Conservation (phyloP, 1,140 invertebrate species). For the Battus philenor region DNA sequence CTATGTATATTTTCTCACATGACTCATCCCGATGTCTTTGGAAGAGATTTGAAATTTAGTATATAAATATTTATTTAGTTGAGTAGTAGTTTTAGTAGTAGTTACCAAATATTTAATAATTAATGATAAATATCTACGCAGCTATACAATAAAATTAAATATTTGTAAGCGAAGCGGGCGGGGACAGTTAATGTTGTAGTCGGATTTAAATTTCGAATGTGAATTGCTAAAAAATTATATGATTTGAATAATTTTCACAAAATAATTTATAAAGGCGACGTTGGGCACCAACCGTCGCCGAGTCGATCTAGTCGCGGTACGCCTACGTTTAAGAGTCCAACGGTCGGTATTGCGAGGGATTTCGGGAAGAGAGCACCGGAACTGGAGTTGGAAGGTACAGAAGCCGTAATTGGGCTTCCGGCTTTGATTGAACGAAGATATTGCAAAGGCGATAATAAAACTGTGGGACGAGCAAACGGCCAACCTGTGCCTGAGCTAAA, state of each 20-base stretch:
- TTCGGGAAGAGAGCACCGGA: conserved; percentile 61
- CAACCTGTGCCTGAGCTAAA: conserved; percentile 13
- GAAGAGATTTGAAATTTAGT: too few species aligned
- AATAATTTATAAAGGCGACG: conserved; percentile 52
- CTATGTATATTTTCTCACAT: too few species aligned
- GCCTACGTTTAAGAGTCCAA: conserved; percentile 63
- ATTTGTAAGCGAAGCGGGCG: too few species aligned
- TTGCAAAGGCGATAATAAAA: conserved; percentile 20
- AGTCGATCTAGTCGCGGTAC: conserved; percentile 49
- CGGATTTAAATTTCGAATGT: too few species aligned
- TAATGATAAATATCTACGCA: neutral
- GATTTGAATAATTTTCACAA: too few species aligned
- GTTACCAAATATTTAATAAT: too few species aligned
- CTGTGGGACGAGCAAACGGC: conserved; percentile 14
- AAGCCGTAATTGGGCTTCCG: conserved; percentile 30
- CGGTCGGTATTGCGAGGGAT: conserved; percentile 61
- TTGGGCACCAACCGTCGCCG: conserved; percentile 42
- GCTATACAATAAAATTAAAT: too few species aligned
- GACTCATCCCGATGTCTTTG: too few species aligned
- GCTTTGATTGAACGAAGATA: conserved; percentile 24
- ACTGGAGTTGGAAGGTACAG: conserved; percentile 57
- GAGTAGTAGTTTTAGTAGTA: too few species aligned
- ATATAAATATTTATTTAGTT: too few species aligned
- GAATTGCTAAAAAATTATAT: too few species aligned
- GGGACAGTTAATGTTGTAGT: too few species aligned